Base-by-base conservation (phyloP, 2,113 vertebrate genomes). In the Corythornis cristatus region DNA sequence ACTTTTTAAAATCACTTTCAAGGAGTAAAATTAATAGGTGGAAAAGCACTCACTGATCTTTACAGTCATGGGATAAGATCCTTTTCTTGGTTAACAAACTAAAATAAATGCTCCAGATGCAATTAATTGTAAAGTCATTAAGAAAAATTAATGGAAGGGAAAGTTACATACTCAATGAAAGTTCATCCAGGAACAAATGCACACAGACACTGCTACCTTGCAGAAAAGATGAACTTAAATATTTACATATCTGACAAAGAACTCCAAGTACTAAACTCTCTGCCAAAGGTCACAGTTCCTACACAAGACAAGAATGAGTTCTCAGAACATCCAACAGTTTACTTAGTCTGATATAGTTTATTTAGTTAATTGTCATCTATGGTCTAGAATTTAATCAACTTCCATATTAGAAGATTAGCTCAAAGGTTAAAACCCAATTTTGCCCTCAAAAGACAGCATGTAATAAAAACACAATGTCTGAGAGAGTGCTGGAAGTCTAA, bases 381-480 rank as follows among this genome's bases (percentile, higher is more conserved):
- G 43, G 54, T 22, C 12, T 29, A 35, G 3, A 12, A 77, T 10
- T 86, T 94, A 46, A 90, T 22, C 26, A 35, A 33, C 11, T 53
- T 73, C 23, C 2, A 0, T 46, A 51, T 17, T 42, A 45, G 68
- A 75, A 74, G 60, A 23, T 3, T 35, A 81, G 2, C 16, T 67
- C 48, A 74, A 86, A 54, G 28, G 61, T 37, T 77, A 66, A 54
- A 83, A 73, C 35, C 0, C 5, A 53, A 8, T 50, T 54, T 43
- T 54, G 12, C 13, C 21, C 68, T 66, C 21, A 62, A 43, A 81
- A 70, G 23, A 42, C 14, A 75, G 3, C 20, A 21, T 0, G 0
- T 4, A 40, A n/a, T 76, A 18, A 53, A 65, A 65, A 68, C 10
- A 15, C 2, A 45, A 50, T 18, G 20, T 83, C 33, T 2, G 2